A percentile compares a stretch with the other conserved stretches of the same genome.
phyloP scores from a whole-genome alignment of 2,113 vertebrate species.

The Cairina moschata region DNA sequence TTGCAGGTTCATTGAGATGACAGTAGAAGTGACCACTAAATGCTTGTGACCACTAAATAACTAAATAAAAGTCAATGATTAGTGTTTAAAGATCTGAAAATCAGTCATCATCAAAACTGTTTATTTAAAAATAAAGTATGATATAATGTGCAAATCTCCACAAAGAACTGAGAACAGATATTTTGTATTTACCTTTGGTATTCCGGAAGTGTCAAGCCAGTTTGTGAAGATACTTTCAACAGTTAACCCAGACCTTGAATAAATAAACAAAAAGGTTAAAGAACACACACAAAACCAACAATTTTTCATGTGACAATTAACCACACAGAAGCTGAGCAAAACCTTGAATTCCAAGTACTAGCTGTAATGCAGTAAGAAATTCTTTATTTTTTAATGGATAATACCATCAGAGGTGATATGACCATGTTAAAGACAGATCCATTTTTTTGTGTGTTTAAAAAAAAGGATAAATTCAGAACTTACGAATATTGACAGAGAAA shows the following conservation, averaged over 20 bases:
- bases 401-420: neutral
- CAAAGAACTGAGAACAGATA: neutral
- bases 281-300: rapidly evolving
- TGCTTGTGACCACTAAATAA: neutral
- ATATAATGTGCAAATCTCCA: neutral
- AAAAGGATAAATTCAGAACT: neutral
- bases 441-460: neutral
- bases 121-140: constrained; percentile 5
- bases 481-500: neutral
- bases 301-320: neutral
- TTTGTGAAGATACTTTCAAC: constrained; percentile 85
- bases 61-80: neutral
- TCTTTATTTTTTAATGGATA: neutral
- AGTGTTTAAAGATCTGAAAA: neutral
- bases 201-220: constrained; percentile 92
- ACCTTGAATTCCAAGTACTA: neutral
- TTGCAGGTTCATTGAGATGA: neutral
- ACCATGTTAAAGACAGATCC: neutral
- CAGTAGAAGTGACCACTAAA: neutral
- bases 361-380: neutral
- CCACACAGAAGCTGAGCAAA: neutral
- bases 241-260: constrained; percentile 86
- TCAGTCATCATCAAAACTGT: neutral
- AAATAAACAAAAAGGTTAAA: constrained; percentile 45
- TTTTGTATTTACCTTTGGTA: constrained; percentile 86